Conservation (phyloP, 2,113 vertebrate genomes). For the Ibidorhyncha struthersii region DNA sequence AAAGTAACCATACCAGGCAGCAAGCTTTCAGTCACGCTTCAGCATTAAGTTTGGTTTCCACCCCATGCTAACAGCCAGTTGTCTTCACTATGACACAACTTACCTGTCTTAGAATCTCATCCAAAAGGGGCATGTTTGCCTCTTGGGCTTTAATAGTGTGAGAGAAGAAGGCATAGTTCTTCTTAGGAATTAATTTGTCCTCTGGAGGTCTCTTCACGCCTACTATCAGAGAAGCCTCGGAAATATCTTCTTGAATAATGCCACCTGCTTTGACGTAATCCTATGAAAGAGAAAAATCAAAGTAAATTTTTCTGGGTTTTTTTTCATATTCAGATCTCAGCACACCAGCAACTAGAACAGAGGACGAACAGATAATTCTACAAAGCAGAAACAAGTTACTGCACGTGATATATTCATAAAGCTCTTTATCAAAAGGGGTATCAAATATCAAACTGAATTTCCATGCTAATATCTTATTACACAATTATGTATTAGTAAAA, state of each 20-base stretch:
- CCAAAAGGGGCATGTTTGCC: slow-evolving; percentile 93
- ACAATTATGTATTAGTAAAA: not conserved
- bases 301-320: not conserved
- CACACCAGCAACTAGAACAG: not conserved
- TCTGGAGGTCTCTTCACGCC: slow-evolving; percentile 95
- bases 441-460: not conserved
- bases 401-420: not conserved
- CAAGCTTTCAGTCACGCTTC: not conserved
- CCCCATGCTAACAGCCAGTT: not conserved
- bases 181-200: slow-evolving; percentile 88
- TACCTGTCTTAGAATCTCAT: slow-evolving; percentile 93
- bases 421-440: not conserved
- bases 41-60: not conserved
- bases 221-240: slow-evolving; percentile 90
- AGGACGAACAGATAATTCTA: not conserved
- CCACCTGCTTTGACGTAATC: slow-evolving; percentile 92
- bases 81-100: not conserved
- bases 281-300: slow-evolving; percentile 69
- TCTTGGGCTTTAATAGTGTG: slow-evolving; percentile 99
- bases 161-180: slow-evolving; percentile 97
- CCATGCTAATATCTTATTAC: not conserved
- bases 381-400: not conserved
- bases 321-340: not conserved
- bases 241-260: slow-evolving; percentile 93
- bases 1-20: not conserved